Conservation (phyloP, 1,140 invertebrate species). For the Myzus persicae region DNA sequence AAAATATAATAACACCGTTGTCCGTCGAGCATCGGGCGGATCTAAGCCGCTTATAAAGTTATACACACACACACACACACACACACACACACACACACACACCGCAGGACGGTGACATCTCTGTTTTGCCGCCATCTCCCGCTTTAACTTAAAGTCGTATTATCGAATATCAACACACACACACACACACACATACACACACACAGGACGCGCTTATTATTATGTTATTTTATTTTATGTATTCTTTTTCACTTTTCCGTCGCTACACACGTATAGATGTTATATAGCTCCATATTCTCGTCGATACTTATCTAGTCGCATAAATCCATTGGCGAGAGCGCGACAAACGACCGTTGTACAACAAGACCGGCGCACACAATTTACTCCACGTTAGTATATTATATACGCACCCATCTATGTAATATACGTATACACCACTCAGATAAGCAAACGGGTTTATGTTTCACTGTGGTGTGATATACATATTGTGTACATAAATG, state of each 20-base stretch:
- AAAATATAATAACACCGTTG: not conserved
- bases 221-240: not conserved
- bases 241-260: not conserved
- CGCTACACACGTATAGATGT: not conserved
- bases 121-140: not conserved
- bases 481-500: not conserved
- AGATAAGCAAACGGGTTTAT: slow-evolving; percentile 35
- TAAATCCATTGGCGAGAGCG: not conserved
- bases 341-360: slow-evolving; percentile 12
- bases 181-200: not conserved
- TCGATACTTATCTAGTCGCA: not conserved
- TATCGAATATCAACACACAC: not conserved
- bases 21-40: not conserved
- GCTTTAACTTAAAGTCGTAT: not conserved
- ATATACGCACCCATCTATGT: not conserved
- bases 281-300: not conserved
- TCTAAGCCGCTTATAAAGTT: not conserved
- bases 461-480: not conserved
- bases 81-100: not conserved
- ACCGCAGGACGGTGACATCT: not conserved
- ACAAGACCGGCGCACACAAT: not conserved
- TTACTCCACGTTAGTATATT: not conserved
- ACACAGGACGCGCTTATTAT: not conserved
- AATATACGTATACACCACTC: not conserved
- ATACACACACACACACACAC: not conserved